phyloP scores from a whole-genome alignment of 2,888 invertebrate genomes.

The Bedellia somnulentella region DNA sequence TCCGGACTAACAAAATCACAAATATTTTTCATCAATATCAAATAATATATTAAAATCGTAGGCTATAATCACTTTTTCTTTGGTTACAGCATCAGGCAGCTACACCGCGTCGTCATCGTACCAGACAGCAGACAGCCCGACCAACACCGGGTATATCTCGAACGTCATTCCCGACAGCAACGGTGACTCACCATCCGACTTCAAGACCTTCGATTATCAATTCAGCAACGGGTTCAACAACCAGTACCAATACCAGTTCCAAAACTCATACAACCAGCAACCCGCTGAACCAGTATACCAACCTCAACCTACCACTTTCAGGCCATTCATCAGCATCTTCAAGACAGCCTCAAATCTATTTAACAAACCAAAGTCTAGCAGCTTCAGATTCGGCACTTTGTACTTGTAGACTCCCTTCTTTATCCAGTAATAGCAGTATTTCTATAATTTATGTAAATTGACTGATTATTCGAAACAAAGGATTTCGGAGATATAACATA shows the following conservation, averaged over 20 bases:
- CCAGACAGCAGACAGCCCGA: conserved; percentile 38
- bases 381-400: conserved; percentile 40
- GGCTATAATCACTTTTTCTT: conserved; percentile 12
- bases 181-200: conserved; percentile 31
- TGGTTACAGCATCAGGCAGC: conserved; percentile 32
- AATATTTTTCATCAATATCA: too few species aligned
- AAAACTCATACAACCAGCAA: conserved; percentile 17
- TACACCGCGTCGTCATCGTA: conserved; percentile 41
- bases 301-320: conserved; percentile 27
- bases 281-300: conserved; percentile 1
- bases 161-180: conserved; percentile 59
- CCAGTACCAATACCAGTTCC: conserved; percentile 34
- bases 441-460: conserved; percentile 34
- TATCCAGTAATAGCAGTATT: conserved; percentile 31
- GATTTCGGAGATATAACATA: conserved; percentile 44
- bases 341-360: conserved; percentile 46
- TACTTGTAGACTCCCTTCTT: conserved; percentile 25
- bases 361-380: conserved; percentile 38
- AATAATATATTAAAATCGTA: too few species aligned
- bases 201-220: conserved; percentile 38
- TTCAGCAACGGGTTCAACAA: conserved; percentile 35
- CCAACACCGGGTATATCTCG: conserved; percentile 45
- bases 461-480: conserved; percentile 51
- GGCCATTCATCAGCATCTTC: conserved; percentile 47
- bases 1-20: too few species aligned